These are phyloP conservation scores for Cardiocondyla obscurior DNA, from an alignment of 1,140 invertebrate genomes.

Conservation along the genomic window DNA sequence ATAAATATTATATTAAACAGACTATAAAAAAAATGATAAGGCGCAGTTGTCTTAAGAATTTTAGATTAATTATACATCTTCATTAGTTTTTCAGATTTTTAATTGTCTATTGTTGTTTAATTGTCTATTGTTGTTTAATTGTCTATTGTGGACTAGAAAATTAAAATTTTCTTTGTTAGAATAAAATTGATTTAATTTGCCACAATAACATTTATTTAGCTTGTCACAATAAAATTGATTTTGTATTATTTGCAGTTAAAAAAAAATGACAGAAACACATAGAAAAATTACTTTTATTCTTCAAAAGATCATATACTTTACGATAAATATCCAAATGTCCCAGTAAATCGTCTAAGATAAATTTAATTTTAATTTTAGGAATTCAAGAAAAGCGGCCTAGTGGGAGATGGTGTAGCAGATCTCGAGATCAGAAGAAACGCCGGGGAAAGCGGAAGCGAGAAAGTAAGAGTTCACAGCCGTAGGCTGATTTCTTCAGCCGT, in stretches of 20 bases:
- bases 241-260: neutral
- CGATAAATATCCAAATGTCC: neutral
- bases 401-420: conserved; percentile 19
- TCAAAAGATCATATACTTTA: neutral
- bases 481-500: conserved; percentile 72
- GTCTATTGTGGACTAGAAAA: neutral
- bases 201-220: neutral
- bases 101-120: neutral
- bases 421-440: conserved; percentile 62
- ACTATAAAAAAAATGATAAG: neutral
- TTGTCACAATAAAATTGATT: neutral
- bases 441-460: conserved; percentile 77
- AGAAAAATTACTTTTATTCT: neutral
- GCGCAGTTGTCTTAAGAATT: neutral
- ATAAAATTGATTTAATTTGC: neutral
- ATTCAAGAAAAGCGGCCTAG: neutral
- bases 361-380: no score
- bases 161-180: neutral
- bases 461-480: conserved; percentile 75
- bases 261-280: neutral
- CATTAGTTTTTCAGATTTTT: neutral
- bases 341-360: neutral
- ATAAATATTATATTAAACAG: neutral
- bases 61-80: neutral
- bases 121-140: neutral